Evolutionary conservation across 2,113 vertebrate genomes (phyloP).

Genomic region (Gambusia affinis): DNA sequence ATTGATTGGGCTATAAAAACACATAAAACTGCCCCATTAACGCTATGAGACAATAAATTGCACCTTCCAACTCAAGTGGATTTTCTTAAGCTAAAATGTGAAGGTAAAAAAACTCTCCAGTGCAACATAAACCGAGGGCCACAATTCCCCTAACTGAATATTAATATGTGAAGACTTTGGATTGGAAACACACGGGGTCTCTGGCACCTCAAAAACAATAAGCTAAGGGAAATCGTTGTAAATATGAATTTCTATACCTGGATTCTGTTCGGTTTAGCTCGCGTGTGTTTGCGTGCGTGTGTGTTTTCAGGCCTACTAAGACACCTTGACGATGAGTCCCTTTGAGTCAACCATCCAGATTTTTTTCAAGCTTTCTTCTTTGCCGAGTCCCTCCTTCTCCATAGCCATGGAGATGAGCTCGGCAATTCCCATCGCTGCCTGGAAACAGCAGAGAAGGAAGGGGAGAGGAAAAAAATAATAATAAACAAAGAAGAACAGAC

Average conservation of each 20-base stretch:
- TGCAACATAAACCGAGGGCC: not conserved
- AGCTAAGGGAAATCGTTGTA: not conserved
- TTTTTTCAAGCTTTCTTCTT: slow-evolving; percentile 82
- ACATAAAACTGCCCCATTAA: too few relatives aligned
- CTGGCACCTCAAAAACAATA: too few relatives aligned
- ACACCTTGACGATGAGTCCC: slow-evolving; percentile 96
- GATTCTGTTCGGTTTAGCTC: not conserved
- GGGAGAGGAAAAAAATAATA: not conserved
- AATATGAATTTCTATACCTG: not conserved
- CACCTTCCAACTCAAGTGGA: too few relatives aligned
- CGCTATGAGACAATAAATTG: too few relatives aligned
- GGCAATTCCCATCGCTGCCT: slow-evolving; percentile 98
- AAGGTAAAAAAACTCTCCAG: too few relatives aligned
- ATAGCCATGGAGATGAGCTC: slow-evolving; percentile 93
- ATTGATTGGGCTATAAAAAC: too few relatives aligned
- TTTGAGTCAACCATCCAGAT: slow-evolving; percentile 99
- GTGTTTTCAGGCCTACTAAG: not conserved
- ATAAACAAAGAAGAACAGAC: too few relatives aligned
- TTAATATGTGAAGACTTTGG: too few relatives aligned
- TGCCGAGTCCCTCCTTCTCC: slow-evolving; percentile 89
- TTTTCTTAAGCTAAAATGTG: too few relatives aligned
- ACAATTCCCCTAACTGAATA: too few relatives aligned
- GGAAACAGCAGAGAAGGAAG: slow-evolving; percentile 17
- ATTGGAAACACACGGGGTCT: too few relatives aligned
- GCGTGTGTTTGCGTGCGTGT: not conserved